These are phyloP conservation scores for Apistogramma diplotaenia DNA, from an alignment of 2,113 vertebrate species.

Conservation along the genomic window DNA sequence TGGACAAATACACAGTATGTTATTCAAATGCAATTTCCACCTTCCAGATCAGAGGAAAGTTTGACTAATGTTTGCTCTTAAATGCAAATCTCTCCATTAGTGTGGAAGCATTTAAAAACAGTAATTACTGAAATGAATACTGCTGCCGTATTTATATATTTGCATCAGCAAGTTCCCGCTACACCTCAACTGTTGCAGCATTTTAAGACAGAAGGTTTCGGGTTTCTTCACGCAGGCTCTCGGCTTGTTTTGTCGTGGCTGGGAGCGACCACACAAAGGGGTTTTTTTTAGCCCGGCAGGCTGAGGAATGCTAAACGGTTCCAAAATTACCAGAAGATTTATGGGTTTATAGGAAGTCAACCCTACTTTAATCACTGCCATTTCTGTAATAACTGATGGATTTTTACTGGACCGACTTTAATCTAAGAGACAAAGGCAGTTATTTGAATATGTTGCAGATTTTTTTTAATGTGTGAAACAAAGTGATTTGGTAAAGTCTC, in stretches of 20 bases:
- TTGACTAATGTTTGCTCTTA: neutral
- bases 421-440: neutral
- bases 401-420: neutral
- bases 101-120: neutral
- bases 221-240: conserved; percentile 6
- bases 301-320: neutral
- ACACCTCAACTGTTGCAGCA: neutral
- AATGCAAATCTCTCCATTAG: neutral
- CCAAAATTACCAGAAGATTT: neutral
- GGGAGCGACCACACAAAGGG: neutral
- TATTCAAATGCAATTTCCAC: neutral
- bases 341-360: neutral
- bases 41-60: neutral
- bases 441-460: neutral
- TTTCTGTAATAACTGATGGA: neutral
- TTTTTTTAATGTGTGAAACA: neutral
- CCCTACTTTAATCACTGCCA: neutral
- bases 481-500: neutral
- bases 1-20: neutral
- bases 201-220: conserved; percentile 15
- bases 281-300: neutral
- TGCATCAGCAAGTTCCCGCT: neutral
- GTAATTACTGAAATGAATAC: neutral
- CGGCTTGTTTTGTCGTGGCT: conserved; percentile 20
- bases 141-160: neutral